Evolutionary conservation across 2,888 invertebrate species (phyloP), one percentile per base, ranked within the genome.

Genomic region (Cataglyphis altisquamis): DNA sequence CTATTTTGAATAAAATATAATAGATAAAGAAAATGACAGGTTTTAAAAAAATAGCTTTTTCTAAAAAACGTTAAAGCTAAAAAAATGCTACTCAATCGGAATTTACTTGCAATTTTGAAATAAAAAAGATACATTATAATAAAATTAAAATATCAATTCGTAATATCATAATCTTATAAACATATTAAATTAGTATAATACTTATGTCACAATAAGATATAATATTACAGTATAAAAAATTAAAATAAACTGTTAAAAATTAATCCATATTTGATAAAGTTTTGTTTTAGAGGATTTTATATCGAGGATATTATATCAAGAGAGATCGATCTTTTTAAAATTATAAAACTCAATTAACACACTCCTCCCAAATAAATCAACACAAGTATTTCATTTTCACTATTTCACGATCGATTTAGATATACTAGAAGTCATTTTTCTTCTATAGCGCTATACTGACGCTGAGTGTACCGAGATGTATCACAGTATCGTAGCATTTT

Each of bases 401-500:
- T 25, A 39, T 57, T 73, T 8, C 29, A 1, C 10, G 57, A 39
- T 8, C 57, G 41, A 60, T 25, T 73, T 25, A 60, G 1, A 1
- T 73, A 8, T 9, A 48, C 15, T 68, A 41, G 1, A 78, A 45
- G 41, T 67, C 5, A 21, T 21, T 66, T 57, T 25, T 41, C 5
- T n/a, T 67, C 12, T 6, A n/a, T 52, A 32, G 10, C 18, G 41
- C 18, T 68, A 18, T 9, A 70, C 45, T 21, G 45, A 70, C 4
- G 60, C 32, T 21, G 45, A 78, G 18, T 70, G n/a, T 68, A 70
- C 45, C 12, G 60, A 80, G 60, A 72, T 78, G 25, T 70, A 70
- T 60, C 60, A 21, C 45, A 25, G 36, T 32, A 62, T 60, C 36
- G 70, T 60, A 45, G 8, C 21, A 57, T 57, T 78, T 36, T 21